These are phyloP conservation scores for Dynastes maya DNA, from an alignment of 2,888 invertebrate species.

Conservation along the genomic window DNA sequence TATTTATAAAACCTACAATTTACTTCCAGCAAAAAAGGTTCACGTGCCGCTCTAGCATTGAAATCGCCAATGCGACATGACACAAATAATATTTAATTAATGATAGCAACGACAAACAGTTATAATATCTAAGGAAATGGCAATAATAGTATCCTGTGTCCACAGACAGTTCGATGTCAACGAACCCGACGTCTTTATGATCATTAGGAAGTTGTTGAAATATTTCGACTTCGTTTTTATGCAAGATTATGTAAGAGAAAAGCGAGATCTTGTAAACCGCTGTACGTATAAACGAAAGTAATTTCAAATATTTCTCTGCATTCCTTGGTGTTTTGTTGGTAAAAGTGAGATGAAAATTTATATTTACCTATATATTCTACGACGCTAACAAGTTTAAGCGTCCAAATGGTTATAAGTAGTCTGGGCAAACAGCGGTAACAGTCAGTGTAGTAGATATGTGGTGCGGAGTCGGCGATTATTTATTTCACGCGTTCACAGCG, in stretches of 20 bases:
- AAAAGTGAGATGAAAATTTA: too few relatives aligned
- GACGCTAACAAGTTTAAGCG: too few relatives aligned
- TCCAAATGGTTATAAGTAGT: too few relatives aligned
- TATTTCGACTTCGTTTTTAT: background rate
- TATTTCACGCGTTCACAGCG: too few relatives aligned
- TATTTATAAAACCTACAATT: background rate
- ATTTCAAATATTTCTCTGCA: too few relatives aligned
- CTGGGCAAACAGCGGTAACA: too few relatives aligned
- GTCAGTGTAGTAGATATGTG: too few relatives aligned
- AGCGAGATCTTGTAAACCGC: background rate
- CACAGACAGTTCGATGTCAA: background rate
- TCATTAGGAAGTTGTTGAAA: conserved; percentile 23
- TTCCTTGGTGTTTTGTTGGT: too few relatives aligned
- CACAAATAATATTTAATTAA: conserved; percentile 27
- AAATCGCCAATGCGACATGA: conserved; percentile 19
- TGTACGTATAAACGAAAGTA: too few relatives aligned
- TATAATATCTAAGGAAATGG: conserved; percentile 24
- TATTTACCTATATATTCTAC: too few relatives aligned
- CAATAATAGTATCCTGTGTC: conserved; percentile 22
- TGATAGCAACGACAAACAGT: conserved; percentile 9
- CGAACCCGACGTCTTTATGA: background rate
- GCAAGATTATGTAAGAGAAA: background rate
- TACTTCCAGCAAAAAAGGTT: conserved; percentile 18
- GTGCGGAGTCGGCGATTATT: too few relatives aligned
- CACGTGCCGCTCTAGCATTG: conserved; percentile 26